A percentile compares a stretch with the other conserved stretches of the same genome.
Conservation (phyloP, 2,888 invertebrate species). For the Platycnemis pennipes region DNA sequence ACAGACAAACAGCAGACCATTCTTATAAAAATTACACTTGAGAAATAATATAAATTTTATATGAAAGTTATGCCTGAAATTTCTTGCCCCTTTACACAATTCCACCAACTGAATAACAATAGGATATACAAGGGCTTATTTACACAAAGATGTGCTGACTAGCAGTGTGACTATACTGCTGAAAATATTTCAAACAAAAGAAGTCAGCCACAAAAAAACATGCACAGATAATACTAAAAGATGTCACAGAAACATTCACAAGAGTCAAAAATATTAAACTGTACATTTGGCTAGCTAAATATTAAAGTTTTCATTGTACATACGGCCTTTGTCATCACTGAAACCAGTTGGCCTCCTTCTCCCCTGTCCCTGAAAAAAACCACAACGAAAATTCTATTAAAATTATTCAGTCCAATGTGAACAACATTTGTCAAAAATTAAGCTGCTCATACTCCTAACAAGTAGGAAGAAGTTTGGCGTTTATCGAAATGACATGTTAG, state of each 20-base stretch:
- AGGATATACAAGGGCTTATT: not conserved
- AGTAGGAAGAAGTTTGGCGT: no score
- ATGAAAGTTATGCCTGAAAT: not conserved
- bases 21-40: not conserved
- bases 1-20: not conserved
- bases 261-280: constrained; percentile 32
- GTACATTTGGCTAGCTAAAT: constrained; percentile 39
- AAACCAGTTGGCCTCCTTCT: constrained; percentile 73
- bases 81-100: not conserved
- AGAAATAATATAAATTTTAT: not conserved
- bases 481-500: no score
- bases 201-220: constrained; percentile 37
- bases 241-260: constrained; percentile 31
- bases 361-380: constrained; percentile 75
- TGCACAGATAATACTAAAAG: constrained; percentile 45
- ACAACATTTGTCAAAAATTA: no score
- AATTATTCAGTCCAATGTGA: not conserved
- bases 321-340: constrained; percentile 71
- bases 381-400: constrained; percentile 35
- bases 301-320: constrained; percentile 68
- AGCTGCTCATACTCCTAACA: no score
- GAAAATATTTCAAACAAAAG: not conserved
- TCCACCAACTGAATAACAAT: not conserved
- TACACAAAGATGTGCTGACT: constrained; percentile 37
- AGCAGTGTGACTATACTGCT: not conserved